Base-by-base conservation (phyloP, 1,140 invertebrate species). In the Agrilus planipennis region DNA sequence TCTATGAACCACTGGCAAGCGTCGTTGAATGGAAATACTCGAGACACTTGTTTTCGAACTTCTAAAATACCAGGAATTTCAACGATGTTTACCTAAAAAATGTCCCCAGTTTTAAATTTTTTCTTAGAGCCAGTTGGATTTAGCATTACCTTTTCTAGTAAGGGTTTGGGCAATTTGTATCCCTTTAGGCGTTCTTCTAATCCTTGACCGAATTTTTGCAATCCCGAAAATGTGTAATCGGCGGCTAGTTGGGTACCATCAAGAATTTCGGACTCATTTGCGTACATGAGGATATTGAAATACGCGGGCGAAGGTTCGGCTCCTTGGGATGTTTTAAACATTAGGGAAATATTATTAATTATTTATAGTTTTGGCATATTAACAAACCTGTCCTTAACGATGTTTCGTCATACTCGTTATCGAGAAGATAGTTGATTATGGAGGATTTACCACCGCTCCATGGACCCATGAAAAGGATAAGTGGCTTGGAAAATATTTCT, bases 1-100 rank as follows among this genome's bases (percentile, higher is more conserved):
- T 95, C 89, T 54, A 94, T 92, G 58, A 87, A 94, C 91, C 91
- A 96, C 62, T 94, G 89, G 56, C 89, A 91, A 16, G 89, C 90
- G 54, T 94, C 90, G 55, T 92, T 93, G 63, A 93, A 93, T 28
- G 89, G 87, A 61, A 94, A 94, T 22, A 89, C 73, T 30, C 90
- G 75, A 42, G 92, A 90, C 12, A 91, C 84, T 70, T 90, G 86
- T 63, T 92, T 91, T 40, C 87, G 73, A 47, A 92, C 88, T 72
- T 95, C 91, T 46, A 94, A 67, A 52, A 95, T 91, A 41, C 91
- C 91, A 36, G 91, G 91, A 57, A 93, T 94, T 71, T 96, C 91
- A 19, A 95, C 87, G 52, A 96, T 85, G 58, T 91, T 94, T 11
- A 93, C 84, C 89, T 91, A 60, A 35, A 64, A 32, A 25, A 7